These are phyloP conservation scores for Drosophila neonasuta DNA, from an alignment of 2,888 invertebrate species.

Conservation along the genomic window DNA sequence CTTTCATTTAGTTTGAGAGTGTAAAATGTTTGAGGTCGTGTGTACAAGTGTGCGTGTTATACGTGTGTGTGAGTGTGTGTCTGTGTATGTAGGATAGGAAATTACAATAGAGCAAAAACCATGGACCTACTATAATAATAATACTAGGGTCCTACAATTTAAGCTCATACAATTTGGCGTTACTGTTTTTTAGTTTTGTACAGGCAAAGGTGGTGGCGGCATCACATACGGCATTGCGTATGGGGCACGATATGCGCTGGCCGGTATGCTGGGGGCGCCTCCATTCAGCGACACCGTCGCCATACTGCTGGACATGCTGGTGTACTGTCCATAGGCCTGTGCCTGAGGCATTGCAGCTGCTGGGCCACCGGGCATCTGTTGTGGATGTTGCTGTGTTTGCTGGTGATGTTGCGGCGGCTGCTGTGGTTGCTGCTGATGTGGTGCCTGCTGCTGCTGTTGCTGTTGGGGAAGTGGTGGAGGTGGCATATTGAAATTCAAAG, in stretches of 20 bases:
- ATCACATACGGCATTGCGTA: conserved; percentile 80
- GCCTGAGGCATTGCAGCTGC: conserved; percentile 36
- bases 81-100: conserved; percentile 53
- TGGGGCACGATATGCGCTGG: conserved; percentile 66
- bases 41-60: conserved; percentile 10
- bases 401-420: conserved; percentile 32
- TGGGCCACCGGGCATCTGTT: conserved; percentile 45
- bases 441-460: conserved; percentile 33
- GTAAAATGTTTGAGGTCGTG: not conserved
- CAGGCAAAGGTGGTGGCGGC: conserved; percentile 82
- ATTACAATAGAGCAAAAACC: conserved; percentile 62
- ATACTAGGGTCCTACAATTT: conserved; percentile 50
- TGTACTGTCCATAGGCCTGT: conserved; percentile 63
- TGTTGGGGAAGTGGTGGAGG: conserved; percentile 60
- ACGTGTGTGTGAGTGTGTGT: conserved; percentile 24
- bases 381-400: conserved; percentile 45
- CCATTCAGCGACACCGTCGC: conserved; percentile 64
- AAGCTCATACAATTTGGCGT: conserved; percentile 58
- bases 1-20: conserved; percentile 1
- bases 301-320: conserved; percentile 66
- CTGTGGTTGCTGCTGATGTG: conserved; percentile 46
- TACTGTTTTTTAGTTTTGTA: conserved; percentile 78
- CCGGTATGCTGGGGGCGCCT: conserved; percentile 52
- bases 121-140: conserved; percentile 38
- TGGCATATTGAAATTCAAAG: conserved; percentile 68